A percentile compares a stretch with the other conserved stretches of the same genome.
These are phyloP conservation scores for Carlito syrichta DNA, from an alignment of 2,113 vertebrate genomes.

Conservation along the genomic window DNA sequence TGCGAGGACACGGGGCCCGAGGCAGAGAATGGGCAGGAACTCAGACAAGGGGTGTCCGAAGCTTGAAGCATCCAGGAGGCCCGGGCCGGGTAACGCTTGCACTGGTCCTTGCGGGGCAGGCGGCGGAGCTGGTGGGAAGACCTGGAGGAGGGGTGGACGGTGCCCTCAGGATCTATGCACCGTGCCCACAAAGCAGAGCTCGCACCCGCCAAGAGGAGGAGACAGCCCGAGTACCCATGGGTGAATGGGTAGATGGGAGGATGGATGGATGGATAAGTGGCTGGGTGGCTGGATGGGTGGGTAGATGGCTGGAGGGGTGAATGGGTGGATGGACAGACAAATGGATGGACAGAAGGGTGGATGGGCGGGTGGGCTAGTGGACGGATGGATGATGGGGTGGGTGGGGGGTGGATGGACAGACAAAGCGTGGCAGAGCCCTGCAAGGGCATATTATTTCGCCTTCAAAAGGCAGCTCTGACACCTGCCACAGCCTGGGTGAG, in stretches of 20 bases:
- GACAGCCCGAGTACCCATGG: background rate
- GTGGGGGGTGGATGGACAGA: fast-evolving
- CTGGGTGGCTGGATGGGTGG: no score
- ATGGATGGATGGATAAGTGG: no score
- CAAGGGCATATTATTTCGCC: no score
- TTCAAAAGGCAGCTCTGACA: background rate
- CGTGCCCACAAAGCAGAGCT: fast-evolving
- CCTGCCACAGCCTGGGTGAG: fast-evolving
- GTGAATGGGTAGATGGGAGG: no score
- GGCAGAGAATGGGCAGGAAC: fast-evolving
- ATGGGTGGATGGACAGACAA: no score
- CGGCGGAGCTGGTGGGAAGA: fast-evolving
- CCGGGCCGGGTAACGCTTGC: background rate
- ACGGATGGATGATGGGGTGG: no score
- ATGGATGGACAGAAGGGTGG: no score
- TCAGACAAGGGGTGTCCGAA: fast-evolving
- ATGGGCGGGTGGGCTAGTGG: no score
- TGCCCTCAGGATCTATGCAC: background rate
- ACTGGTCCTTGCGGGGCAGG: background rate
- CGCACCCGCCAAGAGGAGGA: fast-evolving
- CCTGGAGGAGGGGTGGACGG: fast-evolving
- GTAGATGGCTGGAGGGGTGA: no score
- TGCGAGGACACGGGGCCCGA: fast-evolving
- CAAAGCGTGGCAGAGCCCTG: no score
- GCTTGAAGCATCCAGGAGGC: fast-evolving